Evolutionary conservation across 2,113 vertebrate species (phyloP), one percentile per base, ranked within the genome.

Genomic region (Limnothrissa miodon): DNA sequence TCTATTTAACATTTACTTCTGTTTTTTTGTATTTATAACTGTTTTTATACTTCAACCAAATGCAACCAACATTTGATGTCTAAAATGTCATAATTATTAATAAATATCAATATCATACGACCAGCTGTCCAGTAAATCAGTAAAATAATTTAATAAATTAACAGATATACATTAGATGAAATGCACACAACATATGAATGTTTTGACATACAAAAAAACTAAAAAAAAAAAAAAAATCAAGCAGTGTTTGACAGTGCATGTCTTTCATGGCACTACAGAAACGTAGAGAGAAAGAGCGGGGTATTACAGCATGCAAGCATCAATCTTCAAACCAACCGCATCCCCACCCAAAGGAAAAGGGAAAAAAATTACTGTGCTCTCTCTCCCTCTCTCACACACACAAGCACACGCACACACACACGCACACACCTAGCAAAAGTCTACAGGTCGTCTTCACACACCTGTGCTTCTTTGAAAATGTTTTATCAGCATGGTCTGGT

Each of bases 141-240:
- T 82, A 85, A 86, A 86, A 86, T 89, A 87, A 87, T 87, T 89
- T 89, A 87, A 84, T 89, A 87, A 89, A 86, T 87, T 89, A 87
- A 83, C n/a, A 59, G 56, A 79, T 42, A 74, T 83, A 79, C 84
- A 81, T 44, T 0, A 33, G 13, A 33, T 29, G 45, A 83, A 45
- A 86, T 42, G 80, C 45, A 88, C 78, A 80, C 29, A 51, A 81
- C 80, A 81, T 81, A 79, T 89, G 87, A 87, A 89, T 81, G 84
- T 80, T 85, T 78, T 70, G 51, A 85, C 25, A 66, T 84, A 62
- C 70, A 83, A 80, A 80, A 79, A 70, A 78, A 87, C 33, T 74
- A 74, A 74, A 39, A 56, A 56, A 9, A 56, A 56, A 56, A 74
- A 66, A 33, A 36, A 62, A 8, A 74, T 74, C 66, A 74, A 74